Base-by-base conservation (phyloP, 2,888 invertebrate genomes). In the Heliconius sara region DNA sequence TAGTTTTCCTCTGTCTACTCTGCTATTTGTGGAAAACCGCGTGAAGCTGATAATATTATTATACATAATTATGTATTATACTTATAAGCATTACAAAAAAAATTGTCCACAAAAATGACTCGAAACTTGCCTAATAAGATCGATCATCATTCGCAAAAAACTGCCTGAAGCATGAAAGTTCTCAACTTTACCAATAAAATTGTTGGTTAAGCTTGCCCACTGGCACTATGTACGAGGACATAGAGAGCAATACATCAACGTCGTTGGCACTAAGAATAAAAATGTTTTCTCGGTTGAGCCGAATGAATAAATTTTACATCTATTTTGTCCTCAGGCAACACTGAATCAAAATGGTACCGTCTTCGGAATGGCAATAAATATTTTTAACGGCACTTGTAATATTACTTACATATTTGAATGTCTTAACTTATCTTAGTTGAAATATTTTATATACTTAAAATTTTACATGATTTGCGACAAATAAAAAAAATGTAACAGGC, bases 201-300 rank as follows among this genome's bases (percentile, higher is more conserved):
- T 73, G 57, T 60, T 74, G 34, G 73, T 73, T 39, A 65, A 47
- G 43, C 30, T 70, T 72, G 52, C 34, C 73, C 47, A 67, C 73
- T 79, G 67, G 67, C 60, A 60, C 76, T 79, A 39, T 72, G 67
- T 39, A 60, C 85, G 85, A 85, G 83, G 83, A 83, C 85, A 85
- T 86, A 83, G 84, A 86, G 84, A 81, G 79, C 85, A 83, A 92
- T 92, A 89, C 83, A 90, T 93, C 92, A 93, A 89, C 85, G 92
- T 91, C 92, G 86, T 79, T 81, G 77, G 78, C 82, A 80, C 82
- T 83, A 81, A 84, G 85, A 84, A 86, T 86, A 81, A 84, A 84
- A 84, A 86, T 86, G 85, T 85, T 88, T 87, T 87, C 87, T 88
- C 88, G 87, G 88, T 89, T 88, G 87, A 86, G 86, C 84, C 82